These are phyloP conservation scores for Pluvialis apricaria DNA, from an alignment of 2,113 vertebrate genomes.

Conservation along the genomic window DNA sequence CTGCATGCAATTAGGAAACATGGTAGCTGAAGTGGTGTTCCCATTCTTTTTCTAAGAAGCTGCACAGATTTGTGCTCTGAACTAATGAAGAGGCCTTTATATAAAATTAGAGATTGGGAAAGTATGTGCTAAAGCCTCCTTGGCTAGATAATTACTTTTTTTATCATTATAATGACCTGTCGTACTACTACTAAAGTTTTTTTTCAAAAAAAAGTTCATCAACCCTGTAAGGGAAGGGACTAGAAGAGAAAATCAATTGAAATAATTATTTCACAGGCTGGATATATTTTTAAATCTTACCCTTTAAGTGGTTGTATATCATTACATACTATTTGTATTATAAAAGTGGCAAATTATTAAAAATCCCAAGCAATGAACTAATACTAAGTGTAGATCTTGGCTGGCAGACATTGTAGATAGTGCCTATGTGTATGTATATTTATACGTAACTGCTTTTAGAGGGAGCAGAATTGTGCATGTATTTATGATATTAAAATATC, in stretches of 20 bases:
- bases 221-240: neutral
- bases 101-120: constrained; percentile 15
- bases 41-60: constrained; percentile 3
- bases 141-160: constrained; percentile 41
- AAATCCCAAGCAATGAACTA: neutral
- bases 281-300: neutral
- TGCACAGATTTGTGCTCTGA: neutral
- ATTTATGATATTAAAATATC: neutral
- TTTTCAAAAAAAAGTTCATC: constrained; percentile 19
- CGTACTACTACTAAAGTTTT: neutral
- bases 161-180: constrained; percentile 38
- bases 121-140: neutral
- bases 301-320: constrained; percentile 29
- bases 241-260: constrained; percentile 36
- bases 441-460: neutral
- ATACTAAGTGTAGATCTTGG: neutral
- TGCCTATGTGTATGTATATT: neutral
- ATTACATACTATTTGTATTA: neutral
- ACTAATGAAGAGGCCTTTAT: constrained; percentile 3
- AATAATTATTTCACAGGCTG: neutral
- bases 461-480: neutral
- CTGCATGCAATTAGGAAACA: neutral
- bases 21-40: neutral
- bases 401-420: neutral
- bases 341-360: constrained; percentile 2